Evolutionary conservation across 2,888 invertebrate genomes (phyloP), one percentile per base, ranked within the genome.

Genomic region (Caenorhabditis uteleia): DNA sequence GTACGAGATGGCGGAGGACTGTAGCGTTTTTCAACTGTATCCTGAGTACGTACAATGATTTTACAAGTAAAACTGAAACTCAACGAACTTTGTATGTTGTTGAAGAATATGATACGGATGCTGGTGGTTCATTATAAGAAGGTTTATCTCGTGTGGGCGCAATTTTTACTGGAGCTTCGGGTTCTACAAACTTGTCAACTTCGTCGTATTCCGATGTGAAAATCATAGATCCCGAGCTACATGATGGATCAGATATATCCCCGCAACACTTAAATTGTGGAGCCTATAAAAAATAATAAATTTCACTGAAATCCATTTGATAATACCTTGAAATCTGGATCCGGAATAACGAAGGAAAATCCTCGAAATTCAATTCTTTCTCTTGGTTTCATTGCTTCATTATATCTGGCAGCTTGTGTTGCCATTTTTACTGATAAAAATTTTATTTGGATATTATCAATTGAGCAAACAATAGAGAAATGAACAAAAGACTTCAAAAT

Each of bases 301-400:
- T 25, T 27, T 14, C n/a, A 23, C 23, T 34, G 25, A 7, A 20
- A 23, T 12, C 5, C 1, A 6, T n/a, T 2, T 23, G n/a, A 14
- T n/a, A n/a, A n/a, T 16, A 60, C 60, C 27, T 49, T 46, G 23
- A 61, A 69, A 29, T 47, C 54, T n/a, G 55, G 45, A 48, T 69
- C 55, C 6, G 68, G 68, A 33, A 51, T 44, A 8, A 64, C 64
- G 31, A 64, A 64, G 10, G 29, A 46, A 25, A 23, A 64, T 29
- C 50, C 51, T 26, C 31, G 34, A 27, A 33, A 40, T 3, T 44
- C 12, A 31, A 64, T 25, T 4, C 57, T 29, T 34, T 38, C 36
- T 29, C 62, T 50, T 8, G 47, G 49, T 46, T 46, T 45, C 42
- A 56, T 43, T 25, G 42, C 29, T 26, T 56, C 36, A 27, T 51